These are phyloP conservation scores for Phanerotoma sp. DNA, from an alignment of 2,888 invertebrate genomes.

Conservation along the genomic window DNA sequence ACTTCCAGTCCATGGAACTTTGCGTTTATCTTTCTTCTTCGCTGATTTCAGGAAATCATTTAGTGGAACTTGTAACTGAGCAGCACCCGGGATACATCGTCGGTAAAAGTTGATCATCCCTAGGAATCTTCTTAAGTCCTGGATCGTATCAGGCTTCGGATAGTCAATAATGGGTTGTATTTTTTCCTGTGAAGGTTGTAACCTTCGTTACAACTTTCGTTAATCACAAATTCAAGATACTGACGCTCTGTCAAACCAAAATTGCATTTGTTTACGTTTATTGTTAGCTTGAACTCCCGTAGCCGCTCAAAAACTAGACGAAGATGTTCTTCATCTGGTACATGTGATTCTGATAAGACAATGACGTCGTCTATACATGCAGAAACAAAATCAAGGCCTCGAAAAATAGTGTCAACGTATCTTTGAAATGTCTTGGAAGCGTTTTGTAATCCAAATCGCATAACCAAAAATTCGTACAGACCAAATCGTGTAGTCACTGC, in stretches of 20 bases:
- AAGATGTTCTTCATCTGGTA: constrained; percentile 17
- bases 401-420: constrained; percentile 21
- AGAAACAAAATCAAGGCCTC: constrained; percentile 18
- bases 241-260: constrained; percentile 19
- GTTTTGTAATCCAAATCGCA: constrained; percentile 23
- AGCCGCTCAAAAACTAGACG: constrained; percentile 19
- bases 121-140: not conserved
- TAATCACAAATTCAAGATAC: no score
- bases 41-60: no score
- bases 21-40: no score
- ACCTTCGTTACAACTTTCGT: no score
- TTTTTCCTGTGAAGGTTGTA: constrained; percentile 15
- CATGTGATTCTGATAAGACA: not conserved
- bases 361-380: constrained; percentile 26
- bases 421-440: constrained; percentile 28
- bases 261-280: constrained; percentile 18
- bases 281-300: not conserved
- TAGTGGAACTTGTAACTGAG: no score
- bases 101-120: no score
- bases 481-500: constrained; percentile 25
- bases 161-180: constrained; percentile 15
- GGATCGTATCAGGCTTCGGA: constrained; percentile 15
- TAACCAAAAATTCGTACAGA: constrained; percentile 18
- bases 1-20: no score
- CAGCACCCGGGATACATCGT: no score